Evolutionary conservation across 1,140 invertebrate species (phyloP).

Genomic region (Zaprionus camerounensis): DNA sequence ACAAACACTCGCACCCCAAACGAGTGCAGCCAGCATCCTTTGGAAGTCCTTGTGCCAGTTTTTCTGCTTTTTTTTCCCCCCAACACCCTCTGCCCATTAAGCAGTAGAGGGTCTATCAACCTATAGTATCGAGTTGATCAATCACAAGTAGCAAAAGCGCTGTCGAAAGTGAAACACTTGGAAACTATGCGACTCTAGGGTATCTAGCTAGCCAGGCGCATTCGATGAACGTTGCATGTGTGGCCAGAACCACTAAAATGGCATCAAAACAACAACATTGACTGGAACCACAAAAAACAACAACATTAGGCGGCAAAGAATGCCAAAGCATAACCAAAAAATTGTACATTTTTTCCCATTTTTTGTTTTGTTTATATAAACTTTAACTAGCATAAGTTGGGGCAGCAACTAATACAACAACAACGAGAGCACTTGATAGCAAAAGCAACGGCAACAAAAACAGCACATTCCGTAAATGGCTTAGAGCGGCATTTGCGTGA

Average conservation of each 20-base stretch:
- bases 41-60: slow-evolving; percentile 74
- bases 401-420: slow-evolving; percentile 25
- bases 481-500: slow-evolving; percentile 15
- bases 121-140: not conserved
- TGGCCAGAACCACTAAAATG: slow-evolving; percentile 73
- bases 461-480: slow-evolving; percentile 45
- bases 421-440: slow-evolving; percentile 10
- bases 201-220: not conserved
- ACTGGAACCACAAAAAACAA: slow-evolving; percentile 19
- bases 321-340: slow-evolving; percentile 36
- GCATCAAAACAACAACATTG: slow-evolving; percentile 55
- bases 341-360: slow-evolving; percentile 34
- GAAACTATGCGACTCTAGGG: not conserved
- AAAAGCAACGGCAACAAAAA: slow-evolving; percentile 11
- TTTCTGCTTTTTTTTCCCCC: slow-evolving; percentile 16
- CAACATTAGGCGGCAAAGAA: slow-evolving; percentile 41
- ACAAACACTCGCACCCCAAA: slow-evolving; percentile 50
- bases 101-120: not conserved
- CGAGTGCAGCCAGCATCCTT: slow-evolving; percentile 68
- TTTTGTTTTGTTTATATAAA: slow-evolving; percentile 42
- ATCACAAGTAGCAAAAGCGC: not conserved
- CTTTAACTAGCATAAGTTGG: slow-evolving; percentile 40
- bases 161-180: not conserved
- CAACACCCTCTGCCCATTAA: slow-evolving; percentile 22
- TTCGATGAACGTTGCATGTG: slow-evolving; percentile 39